Percentiles rank a stretch among this genome's conserved stretches.
These are phyloP conservation scores for Sceliomorpha sp. DNA, from an alignment of 2,888 invertebrate genomes.

Conservation along the genomic window DNA sequence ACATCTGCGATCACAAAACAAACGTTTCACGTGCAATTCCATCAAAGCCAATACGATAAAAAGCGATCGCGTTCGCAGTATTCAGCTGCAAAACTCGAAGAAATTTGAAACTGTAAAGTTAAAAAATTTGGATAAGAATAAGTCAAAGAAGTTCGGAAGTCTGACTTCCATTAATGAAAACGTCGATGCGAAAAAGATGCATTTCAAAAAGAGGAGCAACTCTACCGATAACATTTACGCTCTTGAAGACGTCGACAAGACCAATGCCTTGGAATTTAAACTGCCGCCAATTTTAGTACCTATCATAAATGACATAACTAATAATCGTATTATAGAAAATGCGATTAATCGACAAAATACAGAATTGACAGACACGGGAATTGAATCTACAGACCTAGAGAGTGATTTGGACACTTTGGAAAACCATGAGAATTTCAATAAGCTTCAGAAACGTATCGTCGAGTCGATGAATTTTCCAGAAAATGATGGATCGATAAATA, in stretches of 20 bases:
- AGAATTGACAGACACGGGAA: slow-evolving; percentile 22
- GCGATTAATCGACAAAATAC: slow-evolving; percentile 4
- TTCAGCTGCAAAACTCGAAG: slow-evolving; percentile 65
- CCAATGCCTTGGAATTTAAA: slow-evolving; percentile 77
- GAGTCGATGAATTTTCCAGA: slow-evolving; percentile 44
- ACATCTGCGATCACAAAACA: slow-evolving; percentile 86
- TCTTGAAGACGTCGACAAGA: slow-evolving; percentile 57
- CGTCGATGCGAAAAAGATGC: slow-evolving; percentile 65
- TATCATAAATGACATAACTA: slow-evolving; percentile 84
- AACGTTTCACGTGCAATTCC: slow-evolving; percentile 80
- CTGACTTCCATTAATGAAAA: slow-evolving; percentile 72
- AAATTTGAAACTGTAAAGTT: slow-evolving; percentile 63
- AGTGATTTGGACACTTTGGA: slow-evolving; percentile 73
- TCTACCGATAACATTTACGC: slow-evolving; percentile 70
- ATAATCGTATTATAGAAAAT: slow-evolving; percentile 62
- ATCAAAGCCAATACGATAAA: slow-evolving; percentile 62
- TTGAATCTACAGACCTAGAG: slow-evolving; percentile 52
- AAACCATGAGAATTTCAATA: slow-evolving; percentile 69
- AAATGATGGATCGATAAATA: not conserved
- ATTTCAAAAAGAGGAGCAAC: slow-evolving; percentile 69
- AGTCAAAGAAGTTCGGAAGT: slow-evolving; percentile 71
- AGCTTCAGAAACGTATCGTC: slow-evolving; percentile 65
- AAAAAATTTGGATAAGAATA: slow-evolving; percentile 66
- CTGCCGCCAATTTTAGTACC: slow-evolving; percentile 87
- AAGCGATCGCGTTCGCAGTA: slow-evolving; percentile 62